Evolutionary conservation across 2,113 vertebrate species (phyloP).

Genomic region (Podiceps cristatus): DNA sequence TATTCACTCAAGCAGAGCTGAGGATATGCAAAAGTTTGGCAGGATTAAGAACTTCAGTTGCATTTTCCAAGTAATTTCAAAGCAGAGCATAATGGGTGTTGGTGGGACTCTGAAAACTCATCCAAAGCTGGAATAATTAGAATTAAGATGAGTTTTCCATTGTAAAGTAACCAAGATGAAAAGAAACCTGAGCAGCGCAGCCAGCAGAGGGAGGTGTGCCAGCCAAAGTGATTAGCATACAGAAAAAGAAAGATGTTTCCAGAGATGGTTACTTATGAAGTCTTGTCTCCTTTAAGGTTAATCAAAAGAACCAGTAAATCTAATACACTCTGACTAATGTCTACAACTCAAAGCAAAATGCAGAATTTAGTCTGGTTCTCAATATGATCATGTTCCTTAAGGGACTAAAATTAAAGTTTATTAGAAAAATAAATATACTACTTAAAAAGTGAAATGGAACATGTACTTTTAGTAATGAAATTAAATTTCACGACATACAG

Average conservation of each 20-base stretch:
- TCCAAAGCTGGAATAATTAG: not conserved
- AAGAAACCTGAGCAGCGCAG: not conserved
- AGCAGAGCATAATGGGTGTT: not conserved
- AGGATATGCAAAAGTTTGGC: not conserved
- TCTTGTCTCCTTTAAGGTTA: not conserved
- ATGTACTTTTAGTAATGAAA: not conserved
- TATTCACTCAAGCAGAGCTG: not conserved
- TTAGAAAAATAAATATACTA: constrained; percentile 23
- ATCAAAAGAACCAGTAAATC: not conserved
- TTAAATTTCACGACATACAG: not conserved
- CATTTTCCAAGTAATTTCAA: not conserved
- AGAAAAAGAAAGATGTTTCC: not conserved
- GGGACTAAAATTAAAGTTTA: constrained; percentile 11
- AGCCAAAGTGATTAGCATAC: not conserved
- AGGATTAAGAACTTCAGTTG: not conserved
- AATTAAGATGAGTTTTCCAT: not conserved
- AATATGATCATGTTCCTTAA: not conserved
- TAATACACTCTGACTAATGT: not conserved
- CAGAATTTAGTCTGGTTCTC: not conserved
- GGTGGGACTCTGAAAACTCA: not conserved
- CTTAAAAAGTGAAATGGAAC: not conserved
- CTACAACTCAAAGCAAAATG: not conserved
- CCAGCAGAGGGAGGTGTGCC: not conserved
- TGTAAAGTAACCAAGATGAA: not conserved
- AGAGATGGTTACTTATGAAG: not conserved